Evolutionary conservation across 2,888 invertebrate genomes (phyloP).

Genomic region (Athalia cordata): DNA sequence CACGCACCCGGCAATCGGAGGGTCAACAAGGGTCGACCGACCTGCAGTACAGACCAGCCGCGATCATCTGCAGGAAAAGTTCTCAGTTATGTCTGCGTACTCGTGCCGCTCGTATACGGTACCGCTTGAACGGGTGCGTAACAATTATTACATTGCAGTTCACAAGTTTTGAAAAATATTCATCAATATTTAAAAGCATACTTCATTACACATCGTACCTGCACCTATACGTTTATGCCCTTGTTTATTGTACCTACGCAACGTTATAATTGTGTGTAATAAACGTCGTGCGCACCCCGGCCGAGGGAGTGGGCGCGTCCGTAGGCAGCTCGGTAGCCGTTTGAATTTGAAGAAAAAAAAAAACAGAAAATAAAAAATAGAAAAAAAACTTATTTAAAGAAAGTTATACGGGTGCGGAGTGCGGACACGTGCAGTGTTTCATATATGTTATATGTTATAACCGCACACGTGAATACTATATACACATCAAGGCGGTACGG

Average conservation of each 20-base stretch:
- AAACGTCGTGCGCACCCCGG: background rate
- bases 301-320: conserved; percentile 25
- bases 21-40: conserved; percentile 41
- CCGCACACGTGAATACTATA: background rate
- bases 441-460: background rate
- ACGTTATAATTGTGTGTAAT: background rate
- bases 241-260: background rate
- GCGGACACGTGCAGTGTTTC: background rate
- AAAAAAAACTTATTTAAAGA: background rate
- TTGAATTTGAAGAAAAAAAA: background rate
- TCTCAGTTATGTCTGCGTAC: background rate
- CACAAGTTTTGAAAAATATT: no score
- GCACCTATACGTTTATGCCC: background rate
- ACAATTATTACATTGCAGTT: no score
- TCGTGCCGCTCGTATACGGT: background rate
- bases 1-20: conserved; percentile 36
- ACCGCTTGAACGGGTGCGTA: background rate
- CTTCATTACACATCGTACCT: no score
- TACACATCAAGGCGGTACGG: background rate
- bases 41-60: background rate
- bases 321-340: conserved; percentile 26
- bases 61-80: background rate
- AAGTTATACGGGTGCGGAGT: background rate
- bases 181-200: no score
- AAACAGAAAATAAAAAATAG: background rate